These are phyloP conservation scores for Mormoops blainvillei DNA, from an alignment of 2,113 vertebrate species.

Conservation along the genomic window DNA sequence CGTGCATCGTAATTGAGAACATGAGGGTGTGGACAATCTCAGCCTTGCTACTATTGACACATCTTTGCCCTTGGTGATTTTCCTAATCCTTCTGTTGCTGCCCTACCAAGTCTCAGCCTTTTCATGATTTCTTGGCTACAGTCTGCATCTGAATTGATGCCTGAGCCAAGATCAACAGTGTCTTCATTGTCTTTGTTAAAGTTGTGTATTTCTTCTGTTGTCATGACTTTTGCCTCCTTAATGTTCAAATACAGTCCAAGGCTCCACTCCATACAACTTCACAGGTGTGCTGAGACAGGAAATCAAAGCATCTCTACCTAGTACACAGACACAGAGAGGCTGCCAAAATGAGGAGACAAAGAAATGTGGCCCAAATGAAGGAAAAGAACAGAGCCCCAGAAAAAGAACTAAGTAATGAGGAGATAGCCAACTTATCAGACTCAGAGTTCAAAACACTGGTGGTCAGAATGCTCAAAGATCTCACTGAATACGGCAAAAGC, in stretches of 20 bases:
- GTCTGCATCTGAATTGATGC: background rate
- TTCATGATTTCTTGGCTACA: background rate
- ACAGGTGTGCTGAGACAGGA: no score
- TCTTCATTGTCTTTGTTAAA: background rate
- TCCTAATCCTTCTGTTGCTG: background rate
- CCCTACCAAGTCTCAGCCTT: background rate
- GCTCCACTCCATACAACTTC: no score
- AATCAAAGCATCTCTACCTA: no score
- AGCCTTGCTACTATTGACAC: background rate
- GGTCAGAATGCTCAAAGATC: no score
- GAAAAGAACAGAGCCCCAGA: no score
- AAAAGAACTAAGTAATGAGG: no score
- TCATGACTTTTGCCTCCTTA: background rate
- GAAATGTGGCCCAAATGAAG: no score
- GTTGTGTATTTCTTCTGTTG: background rate
- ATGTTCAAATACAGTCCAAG: background rate
- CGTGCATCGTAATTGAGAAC: background rate
- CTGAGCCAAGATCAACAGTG: background rate
- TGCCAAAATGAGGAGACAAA: no score
- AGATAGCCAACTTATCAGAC: no score
- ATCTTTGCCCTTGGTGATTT: background rate
- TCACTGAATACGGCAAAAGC: no score
- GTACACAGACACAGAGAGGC: no score
- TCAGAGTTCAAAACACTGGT: no score
- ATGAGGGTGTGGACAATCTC: background rate